Base-by-base conservation (phyloP, 2,797 vertebrate genomes). In the Antrozous pallidus region DNA sequence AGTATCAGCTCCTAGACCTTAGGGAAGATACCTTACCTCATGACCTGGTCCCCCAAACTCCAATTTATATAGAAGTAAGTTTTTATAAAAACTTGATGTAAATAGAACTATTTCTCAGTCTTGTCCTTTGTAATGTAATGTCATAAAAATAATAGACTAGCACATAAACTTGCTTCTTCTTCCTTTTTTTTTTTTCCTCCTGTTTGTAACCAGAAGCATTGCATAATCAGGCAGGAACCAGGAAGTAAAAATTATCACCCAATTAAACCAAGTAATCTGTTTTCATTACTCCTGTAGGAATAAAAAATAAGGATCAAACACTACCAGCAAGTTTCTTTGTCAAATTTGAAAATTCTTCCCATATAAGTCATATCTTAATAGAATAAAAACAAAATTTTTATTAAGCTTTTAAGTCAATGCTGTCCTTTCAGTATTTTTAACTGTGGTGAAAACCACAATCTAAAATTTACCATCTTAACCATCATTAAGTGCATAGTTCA, bases 161-260 rank as follows among this genome's bases (percentile, higher is more conserved):
- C 54, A 75, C 56, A 63, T 67, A 54, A 92, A 86, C 36, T 88
- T 61, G 61, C 42, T 42, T n/a, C n/a, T n/a, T n/a, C 12, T 16
- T 13, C 5, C 16, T 93, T 70, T 24, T 22, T 31, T 47, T 91
- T 90, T 88, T 91, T 93, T 49, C n/a, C n/a, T n/a, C n/a, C 61
- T 91, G 22, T 92, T 88, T 84, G 79, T 74, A 89, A 96, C 75
- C 58, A 49, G 80, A 93, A 88, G 33, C 73, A 70, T 96, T 96
- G 49, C 86, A 54, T 84, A 92, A 97, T 94, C 86, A 58, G 51
- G n/a, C 61, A 89, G 86, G 86, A 95, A 96, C 74, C 24, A 82
- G 83, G 91, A 97, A 93, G 79, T 94, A 89, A 88, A 96, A 95
- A 95, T 94, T 94, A 96, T 95, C 63, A 63, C 84, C 95, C 89